A percentile compares a stretch with the other conserved stretches of the same genome.
phyloP scores from a whole-genome alignment of 2,888 invertebrate genomes.

The Pogonocherus hispidulus region DNA sequence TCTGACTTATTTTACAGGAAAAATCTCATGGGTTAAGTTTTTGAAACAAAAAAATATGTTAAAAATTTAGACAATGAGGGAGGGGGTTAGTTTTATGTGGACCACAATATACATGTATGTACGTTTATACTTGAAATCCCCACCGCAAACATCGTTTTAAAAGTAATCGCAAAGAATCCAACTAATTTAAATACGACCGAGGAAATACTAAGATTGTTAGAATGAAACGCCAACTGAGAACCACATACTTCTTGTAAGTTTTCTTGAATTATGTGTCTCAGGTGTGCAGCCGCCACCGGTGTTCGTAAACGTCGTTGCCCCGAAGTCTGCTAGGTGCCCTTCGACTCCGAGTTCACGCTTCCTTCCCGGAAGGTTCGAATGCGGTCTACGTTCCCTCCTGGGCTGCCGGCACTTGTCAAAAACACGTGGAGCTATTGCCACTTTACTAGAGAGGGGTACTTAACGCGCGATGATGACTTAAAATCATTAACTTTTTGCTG shows the following conservation, averaged over 20 bases:
- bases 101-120: too few relatives aligned
- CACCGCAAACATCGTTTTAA: too few relatives aligned
- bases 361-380: conserved; percentile 52
- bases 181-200: conserved; percentile 10
- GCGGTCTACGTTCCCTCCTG: conserved; percentile 31
- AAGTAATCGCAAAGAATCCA: background rate
- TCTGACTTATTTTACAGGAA: too few relatives aligned
- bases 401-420: conserved; percentile 29
- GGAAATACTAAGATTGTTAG: conserved; percentile 17
- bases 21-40: too few relatives aligned
- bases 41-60: too few relatives aligned
- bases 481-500: background rate
- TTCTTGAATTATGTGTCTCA: conserved; percentile 37
- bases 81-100: too few relatives aligned
- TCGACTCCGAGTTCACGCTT: conserved; percentile 54
- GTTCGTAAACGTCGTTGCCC: conserved; percentile 30
- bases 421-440: conserved; percentile 24
- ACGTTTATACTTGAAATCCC: too few relatives aligned
- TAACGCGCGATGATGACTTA: background rate
- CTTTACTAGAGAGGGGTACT: background rate
- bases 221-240: conserved; percentile 23
- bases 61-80: too few relatives aligned
- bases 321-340: conserved; percentile 52
- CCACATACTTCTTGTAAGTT: conserved; percentile 32
- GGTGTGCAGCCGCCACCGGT: conserved; percentile 19